Percentiles rank a stretch among this genome's conserved stretches.
These are phyloP conservation scores for Synergus gifuensis DNA, from an alignment of 2,888 invertebrate genomes.

Conservation along the genomic window DNA sequence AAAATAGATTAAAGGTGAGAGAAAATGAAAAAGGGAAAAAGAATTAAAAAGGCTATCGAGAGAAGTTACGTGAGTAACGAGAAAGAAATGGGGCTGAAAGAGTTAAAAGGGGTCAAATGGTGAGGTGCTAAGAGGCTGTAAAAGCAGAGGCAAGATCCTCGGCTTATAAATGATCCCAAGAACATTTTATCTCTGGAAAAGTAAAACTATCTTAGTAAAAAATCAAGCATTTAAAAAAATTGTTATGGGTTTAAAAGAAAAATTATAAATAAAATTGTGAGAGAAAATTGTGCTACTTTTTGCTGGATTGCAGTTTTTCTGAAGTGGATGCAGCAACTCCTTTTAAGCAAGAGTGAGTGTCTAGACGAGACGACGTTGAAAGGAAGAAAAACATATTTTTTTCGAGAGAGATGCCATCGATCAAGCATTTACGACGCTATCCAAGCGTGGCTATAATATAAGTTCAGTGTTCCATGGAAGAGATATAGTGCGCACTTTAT, in stretches of 20 bases:
- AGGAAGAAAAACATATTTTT: background rate
- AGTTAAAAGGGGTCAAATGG: constrained; percentile 34
- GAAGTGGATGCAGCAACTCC: background rate
- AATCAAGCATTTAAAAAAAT: background rate
- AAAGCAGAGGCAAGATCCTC: constrained; percentile 24
- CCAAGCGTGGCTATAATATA: background rate
- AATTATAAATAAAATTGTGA: too few relatives aligned
- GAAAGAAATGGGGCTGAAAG: constrained; percentile 34
- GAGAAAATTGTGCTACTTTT: too few relatives aligned
- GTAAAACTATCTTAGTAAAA: background rate
- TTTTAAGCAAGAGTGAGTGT: background rate
- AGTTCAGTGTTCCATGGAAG: background rate
- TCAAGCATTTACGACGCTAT: constrained; percentile 18
- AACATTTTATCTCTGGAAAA: background rate
- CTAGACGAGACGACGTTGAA: constrained; percentile 6
- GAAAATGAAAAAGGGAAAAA: constrained; percentile 8
- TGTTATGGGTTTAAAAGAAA: background rate
- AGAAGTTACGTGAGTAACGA: constrained; percentile 35
- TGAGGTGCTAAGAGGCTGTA: constrained; percentile 22
- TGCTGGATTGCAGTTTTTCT: background rate
- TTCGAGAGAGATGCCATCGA: constrained; percentile 24
- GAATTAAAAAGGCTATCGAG: constrained; percentile 29
- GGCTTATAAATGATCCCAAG: constrained; percentile 13
- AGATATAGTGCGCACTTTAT: background rate
- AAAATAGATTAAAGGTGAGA: constrained; percentile 13